Conservation (phyloP, 2,113 vertebrate species). For the Baryphthengus martii region DNA sequence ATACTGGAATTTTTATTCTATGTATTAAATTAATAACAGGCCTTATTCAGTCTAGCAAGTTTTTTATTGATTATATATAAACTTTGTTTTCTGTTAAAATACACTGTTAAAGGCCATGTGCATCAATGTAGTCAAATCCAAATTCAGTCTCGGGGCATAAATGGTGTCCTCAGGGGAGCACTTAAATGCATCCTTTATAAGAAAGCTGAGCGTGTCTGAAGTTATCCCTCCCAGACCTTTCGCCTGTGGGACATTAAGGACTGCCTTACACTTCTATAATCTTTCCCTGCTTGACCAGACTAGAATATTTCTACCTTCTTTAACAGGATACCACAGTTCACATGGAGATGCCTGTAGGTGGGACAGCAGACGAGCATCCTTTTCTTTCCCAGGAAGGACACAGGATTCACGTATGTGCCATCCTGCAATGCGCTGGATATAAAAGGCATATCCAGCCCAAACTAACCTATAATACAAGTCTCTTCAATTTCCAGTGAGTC, state of each 20-base stretch:
- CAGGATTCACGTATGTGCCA: background rate
- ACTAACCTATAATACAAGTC: background rate
- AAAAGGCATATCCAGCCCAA: background rate
- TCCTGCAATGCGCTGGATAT: fast-evolving
- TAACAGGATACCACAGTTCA: background rate
- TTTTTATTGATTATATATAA: background rate
- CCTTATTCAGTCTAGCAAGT: background rate
- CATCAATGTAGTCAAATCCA: background rate
- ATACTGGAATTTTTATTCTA: background rate
- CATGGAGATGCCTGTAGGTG: background rate
- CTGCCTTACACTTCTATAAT: background rate
- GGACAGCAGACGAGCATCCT: background rate
- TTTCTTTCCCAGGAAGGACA: background rate
- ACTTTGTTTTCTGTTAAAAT: background rate
- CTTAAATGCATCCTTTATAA: background rate
- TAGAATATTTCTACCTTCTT: background rate
- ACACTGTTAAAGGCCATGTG: background rate
- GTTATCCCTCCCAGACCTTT: background rate
- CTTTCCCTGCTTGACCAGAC: background rate
- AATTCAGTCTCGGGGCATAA: background rate
- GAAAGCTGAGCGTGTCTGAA: background rate
- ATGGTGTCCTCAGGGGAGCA: background rate
- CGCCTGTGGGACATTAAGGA: background rate
- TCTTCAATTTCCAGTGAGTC: background rate
- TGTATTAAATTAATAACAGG: background rate